Conservation (phyloP, 2,888 invertebrate genomes). For the Drosophila putrida region DNA sequence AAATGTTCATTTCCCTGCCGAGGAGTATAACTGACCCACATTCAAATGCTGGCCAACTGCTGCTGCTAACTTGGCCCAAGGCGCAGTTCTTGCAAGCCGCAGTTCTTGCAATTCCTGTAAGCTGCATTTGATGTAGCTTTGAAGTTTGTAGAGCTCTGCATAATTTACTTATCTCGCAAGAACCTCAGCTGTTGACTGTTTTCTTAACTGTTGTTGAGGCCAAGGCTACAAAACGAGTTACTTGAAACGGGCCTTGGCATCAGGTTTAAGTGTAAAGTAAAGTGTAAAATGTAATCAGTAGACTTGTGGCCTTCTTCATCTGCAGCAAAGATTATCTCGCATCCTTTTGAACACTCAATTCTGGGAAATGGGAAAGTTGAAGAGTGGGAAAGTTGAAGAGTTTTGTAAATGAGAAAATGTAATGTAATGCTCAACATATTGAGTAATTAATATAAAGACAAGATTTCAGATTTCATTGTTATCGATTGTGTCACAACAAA, state of each 20-base stretch:
- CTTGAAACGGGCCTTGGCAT: conserved; percentile 37
- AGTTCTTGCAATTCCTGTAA: conserved; percentile 1
- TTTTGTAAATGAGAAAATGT: conserved; percentile 15
- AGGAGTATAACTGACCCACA: conserved; percentile 33
- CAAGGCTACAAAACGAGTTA: conserved; percentile 17
- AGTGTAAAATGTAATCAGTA: conserved; percentile 43
- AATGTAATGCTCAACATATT: conserved; percentile 46
- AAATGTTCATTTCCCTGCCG: conserved; percentile 32
- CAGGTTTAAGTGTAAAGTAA: conserved; percentile 7
- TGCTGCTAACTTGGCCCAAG: conserved; percentile 18
- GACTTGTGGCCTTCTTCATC: conserved; percentile 14
- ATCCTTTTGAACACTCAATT: conserved; percentile 39
- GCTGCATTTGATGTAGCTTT: conserved; percentile 14
- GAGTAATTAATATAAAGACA: conserved; percentile 50
- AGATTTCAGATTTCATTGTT: conserved; percentile 60
- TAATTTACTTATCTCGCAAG: conserved; percentile 8
- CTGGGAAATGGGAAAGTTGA: conserved; percentile 19
- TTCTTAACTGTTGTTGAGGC: conserved; percentile 11
- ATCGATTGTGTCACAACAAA: conserved; percentile 68
- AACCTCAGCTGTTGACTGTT: conserved; percentile 8
- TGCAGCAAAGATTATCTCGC: conserved; percentile 7
- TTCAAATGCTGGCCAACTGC: conserved; percentile 1
- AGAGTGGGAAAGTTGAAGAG: not conserved
- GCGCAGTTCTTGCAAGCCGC: conserved; percentile 2
- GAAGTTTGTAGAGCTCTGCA: conserved; percentile 8